Percentiles rank a stretch among this genome's conserved stretches.
Conservation (phyloP, 2,113 vertebrate species). For the Hymenochirus boettgeri region DNA sequence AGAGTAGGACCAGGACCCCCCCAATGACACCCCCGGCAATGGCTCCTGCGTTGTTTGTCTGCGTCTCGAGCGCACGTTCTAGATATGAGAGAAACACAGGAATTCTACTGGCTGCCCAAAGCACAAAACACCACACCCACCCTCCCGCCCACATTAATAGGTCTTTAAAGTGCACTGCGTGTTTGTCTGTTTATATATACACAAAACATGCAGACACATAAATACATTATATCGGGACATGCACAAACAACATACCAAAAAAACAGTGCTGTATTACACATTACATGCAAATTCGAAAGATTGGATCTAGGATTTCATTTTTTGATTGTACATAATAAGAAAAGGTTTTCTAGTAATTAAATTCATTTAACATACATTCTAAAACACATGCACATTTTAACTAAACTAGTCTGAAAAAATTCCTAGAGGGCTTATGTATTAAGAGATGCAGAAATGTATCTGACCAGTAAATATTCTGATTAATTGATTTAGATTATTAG, state of each 20-base stretch:
- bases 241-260: background rate
- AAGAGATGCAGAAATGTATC: no score
- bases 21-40: slow-evolving; percentile 78
- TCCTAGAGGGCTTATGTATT: no score
- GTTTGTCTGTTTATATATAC: background rate
- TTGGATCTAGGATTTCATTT: no score
- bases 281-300: no score
- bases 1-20: slow-evolving; percentile 71
- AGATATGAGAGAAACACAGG: slow-evolving; percentile 54
- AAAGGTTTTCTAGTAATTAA: no score
- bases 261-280: background rate
- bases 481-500: no score
- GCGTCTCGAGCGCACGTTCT: slow-evolving; percentile 67
- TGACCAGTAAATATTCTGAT: no score
- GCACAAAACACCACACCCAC: slow-evolving; percentile 6
- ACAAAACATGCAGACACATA: background rate
- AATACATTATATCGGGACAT: background rate
- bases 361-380: no score
- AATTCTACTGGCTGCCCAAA: slow-evolving; percentile 33
- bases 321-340: no score
- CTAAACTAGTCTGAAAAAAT: no score
- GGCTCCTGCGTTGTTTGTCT: slow-evolving; percentile 63
- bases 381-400: no score
- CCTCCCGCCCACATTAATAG: background rate
- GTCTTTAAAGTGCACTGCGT: background rate